Evolutionary conservation across 2,113 vertebrate species (phyloP), one percentile per base, ranked within the genome.

Genomic region (Rhinichthys klamathensis): DNA sequence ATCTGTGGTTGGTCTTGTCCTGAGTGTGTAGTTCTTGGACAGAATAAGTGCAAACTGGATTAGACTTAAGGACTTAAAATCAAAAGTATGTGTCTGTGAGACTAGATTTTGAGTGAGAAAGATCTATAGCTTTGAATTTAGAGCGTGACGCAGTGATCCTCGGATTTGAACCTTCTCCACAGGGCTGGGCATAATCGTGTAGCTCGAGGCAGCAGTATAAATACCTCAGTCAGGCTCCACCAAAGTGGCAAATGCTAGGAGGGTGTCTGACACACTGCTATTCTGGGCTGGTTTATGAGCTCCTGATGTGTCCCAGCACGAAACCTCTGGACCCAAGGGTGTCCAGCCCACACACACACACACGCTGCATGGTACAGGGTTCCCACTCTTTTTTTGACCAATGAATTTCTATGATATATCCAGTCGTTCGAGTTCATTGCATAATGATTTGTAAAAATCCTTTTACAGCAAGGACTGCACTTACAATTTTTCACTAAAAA

Each of bases 271-370:
- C 67, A 85, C 38, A 15, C 63, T 21, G 63, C 72, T 87, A 67
- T 81, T 86, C 56, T 61, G 73, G 87, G 78, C 41, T 83, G 12
- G 79, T 85, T 85, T 87, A 80, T 63, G 72, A 80, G 67, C 84
- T 84, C 84, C 51, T 82, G 76, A 35, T 73, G 32, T 84, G 46
- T 44, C 61, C 41, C 72, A 81, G 63, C 77, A 67, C 38, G 76
- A 76, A 77, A 67, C 30, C 38, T 78, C 83, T 85, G 83, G 61
- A 85, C 63, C 49, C 41, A 77, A 78, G n/a, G 11, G 18, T 79
- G 76, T 51, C 58, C 83, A 84, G 44, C 83, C n/a, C 44, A 23
- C 75, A 35, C 49, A 65, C 16, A 23, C 13, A 85, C 35, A 38
- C 35, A 58, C 38, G 21, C 35, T 38, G 23, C n/a, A 27, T 75